Evolutionary conservation across 1,140 invertebrate species (phyloP).

Genomic region (Pogonus chalceus): DNA sequence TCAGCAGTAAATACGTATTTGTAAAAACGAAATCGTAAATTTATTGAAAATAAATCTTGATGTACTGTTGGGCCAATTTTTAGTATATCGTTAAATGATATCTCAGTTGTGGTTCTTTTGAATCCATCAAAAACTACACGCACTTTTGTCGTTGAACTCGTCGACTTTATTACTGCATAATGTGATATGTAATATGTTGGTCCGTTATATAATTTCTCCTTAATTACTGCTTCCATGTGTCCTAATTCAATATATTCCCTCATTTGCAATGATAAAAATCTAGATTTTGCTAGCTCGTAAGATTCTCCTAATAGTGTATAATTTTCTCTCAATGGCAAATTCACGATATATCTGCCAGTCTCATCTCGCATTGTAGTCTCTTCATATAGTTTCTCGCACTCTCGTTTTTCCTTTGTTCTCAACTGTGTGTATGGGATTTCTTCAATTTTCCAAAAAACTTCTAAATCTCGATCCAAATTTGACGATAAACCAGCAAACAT

Average conservation of each 20-base stretch:
- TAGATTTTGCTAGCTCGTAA: too few relatives aligned
- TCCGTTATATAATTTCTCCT: constrained; percentile 9
- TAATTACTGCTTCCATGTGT: constrained; percentile 29
- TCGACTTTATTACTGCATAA: constrained; percentile 26
- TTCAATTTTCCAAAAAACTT: too few relatives aligned
- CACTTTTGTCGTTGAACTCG: constrained; percentile 26
- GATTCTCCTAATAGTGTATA: too few relatives aligned
- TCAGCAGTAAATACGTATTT: constrained; percentile 22
- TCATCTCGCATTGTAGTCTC: too few relatives aligned
- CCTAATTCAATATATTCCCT: constrained; percentile 28
- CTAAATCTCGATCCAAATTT: too few relatives aligned
- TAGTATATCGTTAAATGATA: constrained; percentile 29
- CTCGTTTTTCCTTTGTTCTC: too few relatives aligned
- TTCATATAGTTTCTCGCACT: too few relatives aligned
- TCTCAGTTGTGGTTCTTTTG: constrained; percentile 18
- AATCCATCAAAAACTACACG: constrained; percentile 31
- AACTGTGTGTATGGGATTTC: too few relatives aligned
- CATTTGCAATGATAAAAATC: too few relatives aligned
- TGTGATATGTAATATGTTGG: constrained; percentile 34
- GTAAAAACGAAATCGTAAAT: constrained; percentile 24
- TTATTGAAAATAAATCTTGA: constrained; percentile 26
- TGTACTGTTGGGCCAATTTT: constrained; percentile 28
- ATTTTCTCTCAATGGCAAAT: too few relatives aligned
- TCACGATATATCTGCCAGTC: too few relatives aligned
- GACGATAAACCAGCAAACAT: too few relatives aligned